Conservation (phyloP, 2,113 vertebrate genomes). For the Phodopus roborovskii region DNA sequence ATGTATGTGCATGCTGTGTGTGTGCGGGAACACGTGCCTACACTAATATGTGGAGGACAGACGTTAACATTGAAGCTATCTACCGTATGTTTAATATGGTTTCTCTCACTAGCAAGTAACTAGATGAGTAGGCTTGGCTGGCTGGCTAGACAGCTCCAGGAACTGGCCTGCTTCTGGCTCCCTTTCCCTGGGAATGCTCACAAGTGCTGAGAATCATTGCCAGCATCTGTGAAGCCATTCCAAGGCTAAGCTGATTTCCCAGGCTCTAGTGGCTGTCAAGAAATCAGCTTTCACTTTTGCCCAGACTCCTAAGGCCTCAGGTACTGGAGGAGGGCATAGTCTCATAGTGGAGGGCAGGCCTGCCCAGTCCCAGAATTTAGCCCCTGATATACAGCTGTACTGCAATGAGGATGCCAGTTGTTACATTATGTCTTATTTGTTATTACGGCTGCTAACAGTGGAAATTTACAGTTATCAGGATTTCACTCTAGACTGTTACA, state of each 20-base stretch:
- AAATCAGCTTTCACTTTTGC: background rate
- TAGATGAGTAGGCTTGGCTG: background rate
- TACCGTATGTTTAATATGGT: background rate
- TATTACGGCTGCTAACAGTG: background rate
- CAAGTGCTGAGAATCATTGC: background rate
- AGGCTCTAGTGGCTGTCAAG: background rate
- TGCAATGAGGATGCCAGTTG: background rate
- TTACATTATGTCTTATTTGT: background rate
- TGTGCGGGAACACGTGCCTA: background rate
- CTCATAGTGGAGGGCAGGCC: rapidly evolving
- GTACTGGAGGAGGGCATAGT: background rate
- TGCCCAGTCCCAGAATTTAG: background rate
- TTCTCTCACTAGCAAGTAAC: background rate
- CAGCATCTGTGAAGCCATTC: background rate
- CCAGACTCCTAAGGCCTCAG: background rate
- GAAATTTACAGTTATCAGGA: background rate
- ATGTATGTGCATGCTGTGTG: background rate
- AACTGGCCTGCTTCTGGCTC: no score
- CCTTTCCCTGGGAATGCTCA: background rate
- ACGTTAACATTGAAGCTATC: background rate
- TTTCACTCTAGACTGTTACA: background rate
- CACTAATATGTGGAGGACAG: background rate
- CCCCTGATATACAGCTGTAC: background rate
- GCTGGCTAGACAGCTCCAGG: background rate
- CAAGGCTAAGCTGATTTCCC: background rate